Evolutionary conservation across 2,113 vertebrate genomes (phyloP).

Genomic region (Nymphicus hollandicus): DNA sequence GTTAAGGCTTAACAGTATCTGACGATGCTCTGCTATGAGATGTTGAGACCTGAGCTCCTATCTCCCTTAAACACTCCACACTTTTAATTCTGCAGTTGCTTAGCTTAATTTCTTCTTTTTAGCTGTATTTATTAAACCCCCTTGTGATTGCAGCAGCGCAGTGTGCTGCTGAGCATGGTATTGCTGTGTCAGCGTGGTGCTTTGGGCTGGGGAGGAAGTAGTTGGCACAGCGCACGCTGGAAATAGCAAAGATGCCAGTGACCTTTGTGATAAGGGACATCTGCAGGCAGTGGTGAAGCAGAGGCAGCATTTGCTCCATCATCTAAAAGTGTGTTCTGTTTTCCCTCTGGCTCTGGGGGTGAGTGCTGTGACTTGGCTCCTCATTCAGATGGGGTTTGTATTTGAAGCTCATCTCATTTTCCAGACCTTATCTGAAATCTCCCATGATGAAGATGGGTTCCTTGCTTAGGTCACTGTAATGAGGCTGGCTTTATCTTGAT

Average conservation of each 20-base stretch:
- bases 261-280: neutral
- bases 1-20: neutral
- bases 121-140: neutral
- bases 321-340: fast-evolving
- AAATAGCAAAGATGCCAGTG: neutral
- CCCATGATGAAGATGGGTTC: neutral
- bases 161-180: neutral
- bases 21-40: neutral
- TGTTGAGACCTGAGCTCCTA: neutral
- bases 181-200: neutral
- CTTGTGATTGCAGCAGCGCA: neutral
- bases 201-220: neutral
- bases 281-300: neutral
- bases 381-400: neutral
- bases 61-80: neutral
- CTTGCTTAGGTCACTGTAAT: neutral
- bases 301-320: neutral
- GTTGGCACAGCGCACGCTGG: neutral
- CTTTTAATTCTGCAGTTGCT: neutral
- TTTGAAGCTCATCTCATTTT: neutral
- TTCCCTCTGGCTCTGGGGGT: neutral
- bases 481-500: neutral
- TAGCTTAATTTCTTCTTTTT: neutral
- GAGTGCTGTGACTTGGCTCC: neutral
- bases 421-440: neutral